Percentiles rank a stretch among this genome's conserved stretches.
Conservation (phyloP, 2,113 vertebrate species). For the Shinisaurus crocodilurus region DNA sequence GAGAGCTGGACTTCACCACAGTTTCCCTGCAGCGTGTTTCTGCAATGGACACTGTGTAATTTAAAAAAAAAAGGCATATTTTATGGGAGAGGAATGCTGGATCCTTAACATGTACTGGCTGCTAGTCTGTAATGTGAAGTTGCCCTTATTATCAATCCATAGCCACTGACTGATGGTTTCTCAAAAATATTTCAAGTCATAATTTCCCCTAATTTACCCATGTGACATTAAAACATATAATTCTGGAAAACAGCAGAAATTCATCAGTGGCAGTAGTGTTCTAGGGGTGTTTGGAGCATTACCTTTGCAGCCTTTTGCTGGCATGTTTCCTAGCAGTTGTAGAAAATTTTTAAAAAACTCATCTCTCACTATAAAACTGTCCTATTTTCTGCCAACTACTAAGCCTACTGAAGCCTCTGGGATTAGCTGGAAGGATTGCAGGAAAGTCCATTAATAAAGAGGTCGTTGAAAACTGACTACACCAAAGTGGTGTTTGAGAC, state of each 20-base stretch:
- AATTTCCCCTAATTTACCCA: not conserved
- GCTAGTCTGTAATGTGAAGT: not conserved
- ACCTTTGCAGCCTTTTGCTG: constrained; percentile 27
- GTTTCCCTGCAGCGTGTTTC: not conserved
- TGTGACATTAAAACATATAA: not conserved
- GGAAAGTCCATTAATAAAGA: constrained; percentile 12
- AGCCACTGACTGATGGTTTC: not conserved
- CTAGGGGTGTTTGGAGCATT: constrained; percentile 32
- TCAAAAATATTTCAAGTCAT: not conserved
- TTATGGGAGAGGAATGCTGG: not conserved
- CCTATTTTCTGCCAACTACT: constrained; percentile 1
- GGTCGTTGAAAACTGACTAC: constrained; percentile 24
- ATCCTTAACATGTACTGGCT: not conserved
- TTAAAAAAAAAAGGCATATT: not conserved
- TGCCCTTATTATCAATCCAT: constrained; percentile 18
- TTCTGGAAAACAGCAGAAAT: constrained; percentile 16
- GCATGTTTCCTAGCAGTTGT: constrained; percentile 20
- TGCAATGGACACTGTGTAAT: too few species aligned
- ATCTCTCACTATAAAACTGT: not conserved
- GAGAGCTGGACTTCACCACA: not conserved
- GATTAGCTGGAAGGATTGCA: constrained; percentile 33
- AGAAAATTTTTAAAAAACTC: not conserved
- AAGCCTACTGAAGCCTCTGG: constrained; percentile 10
- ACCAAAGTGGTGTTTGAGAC: constrained; percentile 15
- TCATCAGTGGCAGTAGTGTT: not conserved